Conservation (phyloP, 2,797 vertebrate species). For the Vireo griseus region DNA sequence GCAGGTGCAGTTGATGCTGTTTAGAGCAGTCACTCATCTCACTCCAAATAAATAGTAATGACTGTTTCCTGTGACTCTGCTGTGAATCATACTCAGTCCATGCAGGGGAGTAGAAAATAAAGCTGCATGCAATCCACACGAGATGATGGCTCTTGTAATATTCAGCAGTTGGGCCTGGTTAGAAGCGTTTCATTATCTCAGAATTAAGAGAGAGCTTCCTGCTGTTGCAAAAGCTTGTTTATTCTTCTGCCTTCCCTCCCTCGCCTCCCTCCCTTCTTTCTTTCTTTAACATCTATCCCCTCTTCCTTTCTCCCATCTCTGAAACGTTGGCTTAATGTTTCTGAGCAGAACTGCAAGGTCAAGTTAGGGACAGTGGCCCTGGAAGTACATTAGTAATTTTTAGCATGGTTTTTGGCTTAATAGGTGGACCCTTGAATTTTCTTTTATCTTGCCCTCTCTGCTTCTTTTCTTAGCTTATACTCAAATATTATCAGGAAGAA, state of each 20-base stretch:
- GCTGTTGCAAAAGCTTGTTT: conserved; percentile 69
- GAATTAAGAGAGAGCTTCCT: conserved; percentile 71
- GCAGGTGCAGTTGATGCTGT: conserved; percentile 62
- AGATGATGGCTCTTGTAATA: conserved; percentile 72
- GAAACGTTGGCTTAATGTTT: conserved; percentile 32
- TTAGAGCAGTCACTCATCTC: conserved; percentile 69
- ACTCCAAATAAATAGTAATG: conserved; percentile 71
- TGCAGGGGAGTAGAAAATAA: conserved; percentile 73
- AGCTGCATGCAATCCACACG: conserved; percentile 67
- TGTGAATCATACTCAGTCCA: conserved; percentile 70
- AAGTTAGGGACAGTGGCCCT: conserved; percentile 19
- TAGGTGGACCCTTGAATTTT: neutral
- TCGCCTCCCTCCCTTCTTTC: neutral
- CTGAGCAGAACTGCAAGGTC: conserved; percentile 43
- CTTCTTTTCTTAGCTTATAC: neutral
- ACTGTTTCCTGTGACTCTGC: conserved; percentile 69
- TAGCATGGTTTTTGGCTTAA: neutral
- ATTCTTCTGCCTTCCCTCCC: conserved; percentile 36
- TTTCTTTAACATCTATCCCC: neutral
- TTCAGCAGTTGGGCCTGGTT: conserved; percentile 72
- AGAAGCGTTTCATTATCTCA: conserved; percentile 73
- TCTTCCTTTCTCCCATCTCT: neutral
- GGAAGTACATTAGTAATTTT: neutral
- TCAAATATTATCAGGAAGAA: neutral
- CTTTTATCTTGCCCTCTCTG: conserved; percentile 1